Percentiles rank a stretch among this genome's conserved stretches.
These are phyloP conservation scores for Cygnus atratus DNA, from an alignment of 2,113 vertebrate genomes.

Conservation along the genomic window DNA sequence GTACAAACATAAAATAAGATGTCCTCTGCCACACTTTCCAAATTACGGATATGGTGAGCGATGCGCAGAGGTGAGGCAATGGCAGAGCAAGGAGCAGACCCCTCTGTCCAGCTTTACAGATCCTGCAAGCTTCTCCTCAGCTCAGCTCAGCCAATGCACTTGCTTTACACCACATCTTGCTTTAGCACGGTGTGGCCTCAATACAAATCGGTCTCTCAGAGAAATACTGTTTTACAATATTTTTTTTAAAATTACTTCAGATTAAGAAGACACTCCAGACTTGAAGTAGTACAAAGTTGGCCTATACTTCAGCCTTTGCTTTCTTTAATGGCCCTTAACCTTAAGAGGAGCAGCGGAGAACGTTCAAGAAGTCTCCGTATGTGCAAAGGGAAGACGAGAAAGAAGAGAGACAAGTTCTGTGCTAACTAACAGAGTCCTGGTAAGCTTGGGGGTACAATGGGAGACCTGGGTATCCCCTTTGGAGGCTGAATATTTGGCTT, in stretches of 20 bases:
- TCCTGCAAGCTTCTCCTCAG: background rate
- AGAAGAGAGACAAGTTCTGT: background rate
- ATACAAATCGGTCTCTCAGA: background rate
- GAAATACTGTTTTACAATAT: background rate
- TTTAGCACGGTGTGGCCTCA: background rate
- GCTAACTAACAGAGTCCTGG: background rate
- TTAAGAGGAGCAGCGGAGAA: background rate
- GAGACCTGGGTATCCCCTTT: background rate
- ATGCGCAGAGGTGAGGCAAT: background rate
- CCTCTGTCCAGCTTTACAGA: background rate
- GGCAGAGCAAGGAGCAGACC: background rate
- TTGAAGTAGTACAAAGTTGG: background rate
- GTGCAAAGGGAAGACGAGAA: background rate
- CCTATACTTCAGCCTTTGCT: background rate
- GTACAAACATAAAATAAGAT: background rate
- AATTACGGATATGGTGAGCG: background rate
- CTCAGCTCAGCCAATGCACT: background rate
- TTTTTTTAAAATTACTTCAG: background rate
- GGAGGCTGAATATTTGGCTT: background rate
- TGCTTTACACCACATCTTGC: background rate
- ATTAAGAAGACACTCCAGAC: background rate
- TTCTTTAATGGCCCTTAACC: background rate
- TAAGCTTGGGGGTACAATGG: background rate
- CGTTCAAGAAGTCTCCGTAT: background rate
- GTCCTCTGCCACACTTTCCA: background rate